Conservation (phyloP, 2,888 invertebrate species). For the Aphidoletes aphidimyza region DNA sequence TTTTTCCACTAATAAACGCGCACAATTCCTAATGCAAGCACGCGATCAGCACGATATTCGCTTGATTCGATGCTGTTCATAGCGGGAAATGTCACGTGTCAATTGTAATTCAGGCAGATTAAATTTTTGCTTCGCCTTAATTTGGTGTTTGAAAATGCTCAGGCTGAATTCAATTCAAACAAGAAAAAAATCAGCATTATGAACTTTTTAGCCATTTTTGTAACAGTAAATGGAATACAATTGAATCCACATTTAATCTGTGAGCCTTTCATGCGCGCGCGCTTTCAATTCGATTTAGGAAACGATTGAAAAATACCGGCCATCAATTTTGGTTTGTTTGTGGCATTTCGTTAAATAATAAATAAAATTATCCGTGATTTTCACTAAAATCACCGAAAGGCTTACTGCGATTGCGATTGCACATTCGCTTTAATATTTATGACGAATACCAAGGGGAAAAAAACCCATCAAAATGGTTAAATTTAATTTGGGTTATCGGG, state of each 20-base stretch:
- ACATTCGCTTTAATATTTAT: background rate
- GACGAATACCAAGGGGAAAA: background rate
- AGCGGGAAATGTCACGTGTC: conserved; percentile 40
- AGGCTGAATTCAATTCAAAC: no score
- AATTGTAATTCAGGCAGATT: conserved; percentile 39
- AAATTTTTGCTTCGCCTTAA: conserved; percentile 23
- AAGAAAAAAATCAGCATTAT: background rate
- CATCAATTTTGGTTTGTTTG: background rate
- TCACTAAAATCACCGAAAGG: conserved; percentile 19
- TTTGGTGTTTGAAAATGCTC: background rate
- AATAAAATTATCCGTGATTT: conserved; percentile 31
- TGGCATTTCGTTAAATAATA: conserved; percentile 12
- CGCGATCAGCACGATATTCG: conserved; percentile 15
- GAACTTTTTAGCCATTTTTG: background rate
- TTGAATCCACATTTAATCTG: conserved; percentile 3
- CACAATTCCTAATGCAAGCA: background rate
- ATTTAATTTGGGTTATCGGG: background rate
- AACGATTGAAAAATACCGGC: background rate
- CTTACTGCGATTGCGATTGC: background rate
- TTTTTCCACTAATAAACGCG: background rate
- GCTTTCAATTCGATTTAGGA: background rate
- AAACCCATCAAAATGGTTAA: background rate
- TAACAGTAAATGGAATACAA: background rate
- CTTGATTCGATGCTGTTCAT: background rate
- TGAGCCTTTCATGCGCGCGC: background rate